Evolutionary conservation across 2,888 invertebrate species (phyloP).

Genomic region (Machimus rusticus): DNA sequence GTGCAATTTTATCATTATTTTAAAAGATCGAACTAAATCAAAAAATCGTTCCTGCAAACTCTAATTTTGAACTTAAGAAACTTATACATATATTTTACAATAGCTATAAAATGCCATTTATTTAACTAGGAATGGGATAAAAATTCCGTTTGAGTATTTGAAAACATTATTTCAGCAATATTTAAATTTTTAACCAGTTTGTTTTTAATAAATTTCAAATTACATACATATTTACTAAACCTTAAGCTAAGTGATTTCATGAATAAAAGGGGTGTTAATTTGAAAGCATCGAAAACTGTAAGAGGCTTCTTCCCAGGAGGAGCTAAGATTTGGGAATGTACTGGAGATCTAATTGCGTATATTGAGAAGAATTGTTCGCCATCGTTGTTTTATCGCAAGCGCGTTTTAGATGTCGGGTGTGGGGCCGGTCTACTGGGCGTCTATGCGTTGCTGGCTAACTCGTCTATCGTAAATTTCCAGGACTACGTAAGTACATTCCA

Average conservation of each 20-base stretch:
- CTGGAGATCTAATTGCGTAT: constrained; percentile 78
- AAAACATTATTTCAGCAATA: too few relatives aligned
- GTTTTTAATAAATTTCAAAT: too few relatives aligned
- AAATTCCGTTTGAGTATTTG: too few relatives aligned
- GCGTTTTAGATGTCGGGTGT: constrained; percentile 89
- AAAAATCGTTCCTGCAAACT: too few relatives aligned
- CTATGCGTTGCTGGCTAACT: constrained; percentile 72
- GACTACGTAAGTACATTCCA: constrained; percentile 81
- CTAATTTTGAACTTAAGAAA: too few relatives aligned
- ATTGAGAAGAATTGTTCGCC: constrained; percentile 64
- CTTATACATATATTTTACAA: too few relatives aligned
- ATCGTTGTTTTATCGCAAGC: constrained; percentile 62
- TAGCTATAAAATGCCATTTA: too few relatives aligned
- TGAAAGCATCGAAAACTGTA: not conserved
- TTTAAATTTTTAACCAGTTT: too few relatives aligned
- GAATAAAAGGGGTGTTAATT: not conserved
- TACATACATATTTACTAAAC: too few relatives aligned
- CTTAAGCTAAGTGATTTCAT: not conserved
- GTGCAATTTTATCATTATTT: too few relatives aligned
- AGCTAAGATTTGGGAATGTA: constrained; percentile 95
- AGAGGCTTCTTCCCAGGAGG: constrained; percentile 73
- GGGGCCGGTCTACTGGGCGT: constrained; percentile 91
- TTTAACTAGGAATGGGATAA: too few relatives aligned
- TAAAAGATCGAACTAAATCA: too few relatives aligned
- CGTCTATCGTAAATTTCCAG: constrained; percentile 80